Evolutionary conservation across 2,888 invertebrate genomes (phyloP).

Genomic region (Mimas tiliae): DNA sequence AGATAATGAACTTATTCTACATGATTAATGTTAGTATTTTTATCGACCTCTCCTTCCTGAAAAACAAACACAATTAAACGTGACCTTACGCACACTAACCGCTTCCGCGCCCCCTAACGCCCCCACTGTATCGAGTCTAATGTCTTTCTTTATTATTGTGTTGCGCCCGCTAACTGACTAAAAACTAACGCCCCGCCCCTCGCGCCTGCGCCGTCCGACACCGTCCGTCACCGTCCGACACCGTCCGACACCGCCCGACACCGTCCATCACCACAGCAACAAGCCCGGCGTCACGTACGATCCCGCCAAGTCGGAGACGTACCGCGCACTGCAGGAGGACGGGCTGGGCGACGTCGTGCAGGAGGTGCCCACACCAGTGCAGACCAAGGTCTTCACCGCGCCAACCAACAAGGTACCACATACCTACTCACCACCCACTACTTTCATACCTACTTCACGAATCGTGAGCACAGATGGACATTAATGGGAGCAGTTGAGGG

Average conservation of each 20-base stretch:
- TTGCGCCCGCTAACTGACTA: constrained; percentile 83
- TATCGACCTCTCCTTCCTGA: constrained; percentile 93
- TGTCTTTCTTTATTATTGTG: constrained; percentile 67
- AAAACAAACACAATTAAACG: constrained; percentile 82
- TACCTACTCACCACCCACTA: neutral
- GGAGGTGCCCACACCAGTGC: constrained; percentile 89
- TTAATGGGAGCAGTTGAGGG: no score
- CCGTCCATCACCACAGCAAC: constrained; percentile 65
- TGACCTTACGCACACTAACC: constrained; percentile 59
- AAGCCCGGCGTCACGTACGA: constrained; percentile 92
- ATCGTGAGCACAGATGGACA: no score
- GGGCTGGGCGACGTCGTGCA: constrained; percentile 79
- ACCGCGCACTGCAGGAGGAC: constrained; percentile 93
- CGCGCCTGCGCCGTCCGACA: constrained; percentile 27
- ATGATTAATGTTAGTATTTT: constrained; percentile 89
- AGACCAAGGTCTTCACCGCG: constrained; percentile 91
- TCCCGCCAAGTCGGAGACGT: constrained; percentile 95
- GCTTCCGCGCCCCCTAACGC: constrained; percentile 67
- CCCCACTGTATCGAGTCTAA: constrained; percentile 62
- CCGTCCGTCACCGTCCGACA: constrained; percentile 7
- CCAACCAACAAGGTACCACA: constrained; percentile 83
- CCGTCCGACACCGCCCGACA: constrained; percentile 29
- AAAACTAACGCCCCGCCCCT: constrained; percentile 72
- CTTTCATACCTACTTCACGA: neutral
- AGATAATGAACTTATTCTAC: constrained; percentile 74